Conservation (phyloP, 37 sponge, comb jelly and placozoan species). For the Diacarnus erythraeanus region DNA sequence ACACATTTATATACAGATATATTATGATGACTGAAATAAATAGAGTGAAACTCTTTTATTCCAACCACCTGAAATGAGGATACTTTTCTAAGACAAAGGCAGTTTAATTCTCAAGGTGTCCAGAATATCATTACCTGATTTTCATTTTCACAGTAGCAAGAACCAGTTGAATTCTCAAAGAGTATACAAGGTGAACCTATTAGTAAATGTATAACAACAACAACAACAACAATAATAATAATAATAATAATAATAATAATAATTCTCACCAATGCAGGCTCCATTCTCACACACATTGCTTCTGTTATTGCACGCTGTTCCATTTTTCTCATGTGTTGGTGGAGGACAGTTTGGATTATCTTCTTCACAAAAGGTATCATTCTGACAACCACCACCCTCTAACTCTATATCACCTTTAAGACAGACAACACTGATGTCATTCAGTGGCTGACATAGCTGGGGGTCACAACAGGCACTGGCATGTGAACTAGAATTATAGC, state of each 20-base stretch:
- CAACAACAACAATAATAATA: no score
- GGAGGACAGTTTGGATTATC: conserved; percentile 21
- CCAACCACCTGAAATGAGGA: no score
- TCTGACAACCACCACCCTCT: conserved; percentile 20
- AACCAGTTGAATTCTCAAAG: background rate
- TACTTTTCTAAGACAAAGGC: no score
- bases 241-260: no score
- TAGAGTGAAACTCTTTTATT: no score
- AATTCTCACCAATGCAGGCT: conserved; percentile 35
- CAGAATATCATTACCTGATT: no score
- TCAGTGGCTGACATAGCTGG: background rate
- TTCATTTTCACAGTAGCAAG: conserved; percentile 22
- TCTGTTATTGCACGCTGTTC: conserved; percentile 36
- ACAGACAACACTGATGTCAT: background rate
- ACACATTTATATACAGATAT: no score
- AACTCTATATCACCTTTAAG: conserved; percentile 29
- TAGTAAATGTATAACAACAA: no score
- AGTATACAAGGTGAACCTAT: conserved; percentile 40
- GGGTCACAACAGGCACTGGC: conserved; percentile 42
- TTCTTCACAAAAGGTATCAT: conserved; percentile 17
- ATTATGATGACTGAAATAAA: no score
- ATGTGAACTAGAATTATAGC: conserved; percentile 7
- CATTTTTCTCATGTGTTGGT: background rate
- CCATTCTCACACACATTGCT: conserved; percentile 50
- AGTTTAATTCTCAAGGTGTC: no score